Conservation (phyloP, 2,888 invertebrate genomes). For the Lochmaea crataegi region DNA sequence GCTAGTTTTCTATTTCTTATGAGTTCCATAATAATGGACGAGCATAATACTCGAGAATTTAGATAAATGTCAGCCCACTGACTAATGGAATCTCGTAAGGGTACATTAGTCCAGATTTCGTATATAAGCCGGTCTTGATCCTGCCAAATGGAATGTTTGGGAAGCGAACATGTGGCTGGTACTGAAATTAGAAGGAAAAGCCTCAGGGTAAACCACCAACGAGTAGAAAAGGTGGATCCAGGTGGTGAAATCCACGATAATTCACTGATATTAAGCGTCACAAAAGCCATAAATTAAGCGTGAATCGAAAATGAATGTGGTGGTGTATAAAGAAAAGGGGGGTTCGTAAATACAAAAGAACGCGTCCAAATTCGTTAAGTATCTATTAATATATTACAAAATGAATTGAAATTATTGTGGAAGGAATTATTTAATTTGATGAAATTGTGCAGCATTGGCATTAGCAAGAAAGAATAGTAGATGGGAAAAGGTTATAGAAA, state of each 20-base stretch:
- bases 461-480: too few species aligned
- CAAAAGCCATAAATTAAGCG: slow-evolving; percentile 45
- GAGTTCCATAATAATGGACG: too few species aligned
- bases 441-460: too few species aligned
- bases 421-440: not conserved
- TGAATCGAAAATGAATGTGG: slow-evolving; percentile 19
- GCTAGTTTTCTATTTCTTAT: too few species aligned
- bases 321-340: not conserved
- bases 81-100: slow-evolving; percentile 15
- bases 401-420: not conserved
- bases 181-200: slow-evolving; percentile 38
- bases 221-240: slow-evolving; percentile 51
- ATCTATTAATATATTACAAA: not conserved
- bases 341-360: not conserved
- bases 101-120: slow-evolving; percentile 47
- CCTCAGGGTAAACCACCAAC: slow-evolving; percentile 41
- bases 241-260: slow-evolving; percentile 52
- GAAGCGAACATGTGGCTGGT: slow-evolving; percentile 44
- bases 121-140: slow-evolving; percentile 42
- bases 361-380: not conserved
- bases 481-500: too few species aligned
- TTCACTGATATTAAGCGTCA: slow-evolving; percentile 47
- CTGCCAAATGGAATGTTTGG: slow-evolving; percentile 45
- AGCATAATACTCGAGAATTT: too few species aligned
- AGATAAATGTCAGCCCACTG: slow-evolving; percentile 16